Evolutionary conservation across 2,888 invertebrate genomes (phyloP).

Genomic region (Ceriagrion tenellum): DNA sequence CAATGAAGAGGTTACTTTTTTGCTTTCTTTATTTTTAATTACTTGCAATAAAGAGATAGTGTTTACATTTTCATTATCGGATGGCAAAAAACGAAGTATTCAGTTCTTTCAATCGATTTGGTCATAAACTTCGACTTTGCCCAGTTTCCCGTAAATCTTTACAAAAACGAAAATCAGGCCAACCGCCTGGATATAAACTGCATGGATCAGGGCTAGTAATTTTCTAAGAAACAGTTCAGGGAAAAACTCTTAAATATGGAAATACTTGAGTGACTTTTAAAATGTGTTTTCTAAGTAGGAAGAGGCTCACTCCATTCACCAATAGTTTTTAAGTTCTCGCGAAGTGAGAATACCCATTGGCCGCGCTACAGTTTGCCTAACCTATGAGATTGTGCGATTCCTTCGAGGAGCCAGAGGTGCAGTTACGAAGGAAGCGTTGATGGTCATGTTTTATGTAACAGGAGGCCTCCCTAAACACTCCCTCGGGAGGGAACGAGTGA

Average conservation of each 20-base stretch:
- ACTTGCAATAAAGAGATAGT: too few relatives aligned
- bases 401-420: neutral
- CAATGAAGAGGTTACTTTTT: too few relatives aligned
- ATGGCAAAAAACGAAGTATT: too few relatives aligned
- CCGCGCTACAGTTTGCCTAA: neutral
- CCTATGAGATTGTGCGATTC: neutral
- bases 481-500: neutral
- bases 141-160: too few relatives aligned
- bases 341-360: neutral
- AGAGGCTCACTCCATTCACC: neutral
- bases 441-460: conserved; percentile 19
- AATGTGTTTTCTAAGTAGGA: neutral
- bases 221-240: neutral
- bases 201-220: too few relatives aligned
- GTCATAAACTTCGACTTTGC: too few relatives aligned
- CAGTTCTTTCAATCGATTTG: too few relatives aligned
- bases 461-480: neutral
- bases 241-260: neutral
- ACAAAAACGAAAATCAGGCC: too few relatives aligned
- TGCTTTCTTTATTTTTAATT: too few relatives aligned
- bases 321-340: neutral
- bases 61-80: too few relatives aligned
- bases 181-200: too few relatives aligned
- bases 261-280: neutral
- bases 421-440: neutral